Conservation (phyloP, 1,140 invertebrate species). For the Drosophila serrata region DNA sequence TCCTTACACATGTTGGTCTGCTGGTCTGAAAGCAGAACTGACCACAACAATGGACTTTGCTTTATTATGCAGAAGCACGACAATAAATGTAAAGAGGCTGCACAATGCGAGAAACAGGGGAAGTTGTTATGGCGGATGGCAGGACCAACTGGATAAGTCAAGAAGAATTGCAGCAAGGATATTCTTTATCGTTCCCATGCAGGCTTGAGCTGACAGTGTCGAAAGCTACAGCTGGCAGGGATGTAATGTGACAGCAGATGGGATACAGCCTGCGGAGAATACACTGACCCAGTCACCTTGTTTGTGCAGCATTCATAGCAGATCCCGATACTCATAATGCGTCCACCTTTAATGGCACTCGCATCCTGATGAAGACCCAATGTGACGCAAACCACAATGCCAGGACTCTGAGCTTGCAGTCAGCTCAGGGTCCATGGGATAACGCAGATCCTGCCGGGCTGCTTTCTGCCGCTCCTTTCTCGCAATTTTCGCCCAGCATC, state of each 20-base stretch:
- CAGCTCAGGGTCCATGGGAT: conserved; percentile 24
- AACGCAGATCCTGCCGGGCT: conserved; percentile 28
- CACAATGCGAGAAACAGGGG: background rate
- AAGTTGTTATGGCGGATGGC: background rate
- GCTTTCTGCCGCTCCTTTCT: background rate
- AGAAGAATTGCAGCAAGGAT: conserved; percentile 3
- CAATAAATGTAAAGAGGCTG: conserved; percentile 25
- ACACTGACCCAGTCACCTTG: conserved; percentile 14
- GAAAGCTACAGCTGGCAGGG: conserved; percentile 4
- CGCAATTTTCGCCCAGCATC: conserved; percentile 41
- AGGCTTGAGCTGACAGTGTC: conserved; percentile 5
- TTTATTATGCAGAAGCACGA: conserved; percentile 73
- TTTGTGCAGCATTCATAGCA: conserved; percentile 10
- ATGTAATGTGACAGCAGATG: conserved; percentile 4
- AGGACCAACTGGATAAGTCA: conserved; percentile 5
- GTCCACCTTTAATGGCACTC: conserved; percentile 15
- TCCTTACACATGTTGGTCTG: conserved; percentile 2
- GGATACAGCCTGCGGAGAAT: background rate
- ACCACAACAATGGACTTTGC: conserved; percentile 60
- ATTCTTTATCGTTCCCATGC: conserved; percentile 20
- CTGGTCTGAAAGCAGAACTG: conserved; percentile 14
- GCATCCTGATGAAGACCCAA: conserved; percentile 36
- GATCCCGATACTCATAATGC: conserved; percentile 11
- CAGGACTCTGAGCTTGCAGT: conserved; percentile 31
- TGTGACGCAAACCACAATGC: conserved; percentile 63